These are phyloP conservation scores for Samia ricini DNA, from an alignment of 1,140 invertebrate species.

Conservation along the genomic window DNA sequence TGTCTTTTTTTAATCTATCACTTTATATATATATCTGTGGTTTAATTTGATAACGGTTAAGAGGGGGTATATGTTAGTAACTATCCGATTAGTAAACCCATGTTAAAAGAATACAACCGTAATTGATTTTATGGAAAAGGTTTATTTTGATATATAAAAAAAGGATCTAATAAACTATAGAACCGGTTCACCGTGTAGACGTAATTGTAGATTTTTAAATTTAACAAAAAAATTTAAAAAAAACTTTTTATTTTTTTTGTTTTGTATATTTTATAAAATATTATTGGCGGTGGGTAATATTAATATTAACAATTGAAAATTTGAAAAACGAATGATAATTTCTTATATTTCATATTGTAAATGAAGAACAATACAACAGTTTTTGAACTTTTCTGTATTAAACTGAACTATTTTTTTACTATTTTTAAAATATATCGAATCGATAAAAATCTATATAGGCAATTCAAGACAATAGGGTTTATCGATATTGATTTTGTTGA, in stretches of 20 bases:
- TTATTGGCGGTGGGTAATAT: background rate
- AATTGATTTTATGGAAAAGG: constrained; percentile 74
- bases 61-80: constrained; percentile 60
- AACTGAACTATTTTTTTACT: no score
- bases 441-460: no score
- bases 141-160: constrained; percentile 74
- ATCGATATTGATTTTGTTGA: no score
- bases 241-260: constrained; percentile 4
- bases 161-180: constrained; percentile 61
- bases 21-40: constrained; percentile 12
- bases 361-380: no score
- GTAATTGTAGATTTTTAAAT: constrained; percentile 21
- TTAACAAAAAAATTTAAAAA: constrained; percentile 17
- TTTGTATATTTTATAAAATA: background rate
- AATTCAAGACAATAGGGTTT: no score
- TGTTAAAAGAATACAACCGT: constrained; percentile 76
- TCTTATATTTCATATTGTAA: no score
- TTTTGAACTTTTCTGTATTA: no score
- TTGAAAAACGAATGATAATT: no score
- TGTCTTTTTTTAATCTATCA: constrained; percentile 25
- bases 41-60: background rate
- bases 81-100: constrained; percentile 71
- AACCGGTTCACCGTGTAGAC: constrained; percentile 69
- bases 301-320: no score
- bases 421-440: no score